phyloP scores from a whole-genome alignment of 2,888 invertebrate species.

The Orthonychiurus folsomi region DNA sequence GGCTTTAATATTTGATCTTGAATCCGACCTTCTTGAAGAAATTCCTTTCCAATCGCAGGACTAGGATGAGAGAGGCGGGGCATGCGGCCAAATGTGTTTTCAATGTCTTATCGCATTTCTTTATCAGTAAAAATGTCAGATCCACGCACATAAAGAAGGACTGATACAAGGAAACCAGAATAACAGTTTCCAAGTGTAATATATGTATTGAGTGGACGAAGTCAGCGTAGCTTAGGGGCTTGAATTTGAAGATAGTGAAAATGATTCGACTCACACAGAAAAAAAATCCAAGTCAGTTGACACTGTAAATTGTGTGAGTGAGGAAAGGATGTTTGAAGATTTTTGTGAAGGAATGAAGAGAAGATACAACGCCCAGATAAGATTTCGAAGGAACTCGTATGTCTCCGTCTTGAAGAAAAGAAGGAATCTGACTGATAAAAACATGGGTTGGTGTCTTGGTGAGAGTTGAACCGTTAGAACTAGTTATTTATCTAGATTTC shows the following conservation, averaged over 20 bases:
- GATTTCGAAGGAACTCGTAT: neutral
- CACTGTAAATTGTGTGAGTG: no score
- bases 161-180: neutral
- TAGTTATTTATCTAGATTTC: neutral
- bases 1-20: no score
- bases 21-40: no score
- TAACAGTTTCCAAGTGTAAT: neutral
- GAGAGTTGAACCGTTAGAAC: neutral
- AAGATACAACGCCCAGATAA: neutral
- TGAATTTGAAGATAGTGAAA: neutral
- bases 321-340: neutral
- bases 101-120: neutral
- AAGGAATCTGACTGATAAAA: neutral
- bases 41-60: no score
- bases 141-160: neutral
- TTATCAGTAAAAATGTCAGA: neutral
- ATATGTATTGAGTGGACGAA: neutral
- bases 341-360: neutral
- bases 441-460: no score
- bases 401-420: neutral
- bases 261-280: neutral
- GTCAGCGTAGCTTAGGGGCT: neutral
- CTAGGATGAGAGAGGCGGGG: no score
- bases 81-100: no score
- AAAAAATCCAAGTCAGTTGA: no score